Conservation (phyloP, 2,113 vertebrate genomes). For the Coryphaenoides rupestris region DNA sequence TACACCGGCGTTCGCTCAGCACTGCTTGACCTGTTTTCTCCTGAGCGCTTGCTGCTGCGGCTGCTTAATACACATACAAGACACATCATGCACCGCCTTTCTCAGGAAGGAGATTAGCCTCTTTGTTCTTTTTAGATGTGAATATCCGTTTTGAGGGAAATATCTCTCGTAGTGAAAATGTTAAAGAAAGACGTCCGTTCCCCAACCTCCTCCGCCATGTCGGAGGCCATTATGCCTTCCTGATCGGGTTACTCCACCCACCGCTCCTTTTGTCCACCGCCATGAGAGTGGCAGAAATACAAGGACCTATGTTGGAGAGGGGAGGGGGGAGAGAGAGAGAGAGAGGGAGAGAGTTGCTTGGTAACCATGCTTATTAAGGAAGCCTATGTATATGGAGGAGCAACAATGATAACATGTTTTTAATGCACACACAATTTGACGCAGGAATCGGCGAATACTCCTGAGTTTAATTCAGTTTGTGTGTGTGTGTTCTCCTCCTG, state of each 20-base stretch:
- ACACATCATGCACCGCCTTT: too few relatives aligned
- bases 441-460: not conserved
- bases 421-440: not conserved
- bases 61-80: too few relatives aligned
- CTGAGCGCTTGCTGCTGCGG: too few relatives aligned
- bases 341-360: conserved; percentile 41
- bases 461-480: conserved; percentile 3
- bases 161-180: too few relatives aligned
- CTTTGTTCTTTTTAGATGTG: too few relatives aligned
- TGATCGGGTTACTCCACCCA: not conserved
- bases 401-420: not conserved
- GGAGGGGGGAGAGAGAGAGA: conserved; percentile 28
- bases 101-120: too few relatives aligned
- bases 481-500: not conserved
- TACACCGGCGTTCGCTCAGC: too few relatives aligned
- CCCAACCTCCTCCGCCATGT: too few relatives aligned
- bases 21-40: too few relatives aligned
- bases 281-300: not conserved
- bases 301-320: not conserved
- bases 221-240: not conserved
- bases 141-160: too few relatives aligned
- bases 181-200: too few relatives aligned
- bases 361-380: conserved; percentile 31
- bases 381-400: conserved; percentile 26
- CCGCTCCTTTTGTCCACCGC: not conserved